Conservation (phyloP, 2,888 invertebrate genomes). For the Thyatira batis region DNA sequence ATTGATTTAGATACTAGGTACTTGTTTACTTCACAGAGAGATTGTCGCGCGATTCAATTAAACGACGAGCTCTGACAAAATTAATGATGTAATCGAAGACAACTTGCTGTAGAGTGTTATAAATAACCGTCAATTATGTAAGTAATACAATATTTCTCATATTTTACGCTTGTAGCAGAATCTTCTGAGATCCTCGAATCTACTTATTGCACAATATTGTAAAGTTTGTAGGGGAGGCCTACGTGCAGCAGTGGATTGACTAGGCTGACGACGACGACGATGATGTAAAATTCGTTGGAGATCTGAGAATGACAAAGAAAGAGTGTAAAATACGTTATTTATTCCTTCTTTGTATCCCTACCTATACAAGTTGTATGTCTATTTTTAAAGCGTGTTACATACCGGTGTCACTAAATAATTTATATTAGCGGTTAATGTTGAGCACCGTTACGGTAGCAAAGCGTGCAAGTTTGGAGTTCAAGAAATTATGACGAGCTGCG, state of each 20-base stretch:
- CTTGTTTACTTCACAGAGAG: slow-evolving; percentile 43
- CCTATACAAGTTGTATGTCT: not conserved
- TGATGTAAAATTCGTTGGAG: too few relatives aligned
- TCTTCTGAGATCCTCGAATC: too few relatives aligned
- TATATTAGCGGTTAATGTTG: slow-evolving; percentile 12
- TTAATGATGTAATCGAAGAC: slow-evolving; percentile 60
- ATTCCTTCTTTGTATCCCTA: too few relatives aligned
- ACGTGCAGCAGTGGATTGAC: too few relatives aligned
- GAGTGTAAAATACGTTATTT: too few relatives aligned
- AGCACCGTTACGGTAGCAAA: slow-evolving; percentile 32
- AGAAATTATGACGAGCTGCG: slow-evolving; percentile 46
- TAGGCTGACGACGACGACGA: too few relatives aligned
- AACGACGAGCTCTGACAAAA: slow-evolving; percentile 47
- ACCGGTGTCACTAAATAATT: slow-evolving; percentile 7
- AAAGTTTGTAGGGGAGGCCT: too few relatives aligned
- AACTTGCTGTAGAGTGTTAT: slow-evolving; percentile 46
- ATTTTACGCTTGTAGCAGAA: too few relatives aligned
- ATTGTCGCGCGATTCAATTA: slow-evolving; percentile 52
- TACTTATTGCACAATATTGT: too few relatives aligned
- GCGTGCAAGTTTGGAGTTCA: slow-evolving; percentile 38
- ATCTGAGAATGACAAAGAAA: too few relatives aligned
- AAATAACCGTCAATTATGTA: slow-evolving; percentile 34
- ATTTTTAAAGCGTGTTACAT: not conserved
- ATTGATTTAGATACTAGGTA: slow-evolving; percentile 33
- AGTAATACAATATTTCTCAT: slow-evolving; percentile 7